These are phyloP conservation scores for Empidonax alnorum DNA, from an alignment of 2,113 vertebrate species.

Conservation along the genomic window DNA sequence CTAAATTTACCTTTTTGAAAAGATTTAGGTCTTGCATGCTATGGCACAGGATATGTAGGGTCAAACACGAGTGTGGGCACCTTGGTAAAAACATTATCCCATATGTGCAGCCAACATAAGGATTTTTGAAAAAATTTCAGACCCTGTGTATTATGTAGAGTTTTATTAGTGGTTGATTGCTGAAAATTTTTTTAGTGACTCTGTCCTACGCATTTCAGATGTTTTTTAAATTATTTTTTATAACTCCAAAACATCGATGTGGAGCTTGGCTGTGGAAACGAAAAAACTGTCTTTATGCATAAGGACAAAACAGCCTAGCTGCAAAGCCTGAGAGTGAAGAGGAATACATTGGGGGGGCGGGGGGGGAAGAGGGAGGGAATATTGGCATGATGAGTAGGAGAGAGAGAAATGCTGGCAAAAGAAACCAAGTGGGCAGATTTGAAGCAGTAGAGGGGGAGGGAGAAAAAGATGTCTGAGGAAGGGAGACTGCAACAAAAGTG, in stretches of 20 bases:
- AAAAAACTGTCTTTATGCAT: not conserved
- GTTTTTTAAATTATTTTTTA: not conserved
- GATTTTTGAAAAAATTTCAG: not conserved
- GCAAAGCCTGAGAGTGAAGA: not conserved
- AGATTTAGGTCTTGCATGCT: not conserved
- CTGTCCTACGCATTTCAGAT: not conserved
- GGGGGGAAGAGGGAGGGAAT: not conserved
- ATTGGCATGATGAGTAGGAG: constrained; percentile 12
- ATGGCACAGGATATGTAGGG: not conserved
- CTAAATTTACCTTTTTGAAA: not conserved
- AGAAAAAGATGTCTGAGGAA: constrained; percentile 13
- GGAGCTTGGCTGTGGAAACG: not conserved
- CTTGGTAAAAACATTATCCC: not conserved
- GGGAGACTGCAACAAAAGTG: not conserved
- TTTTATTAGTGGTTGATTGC: not conserved
- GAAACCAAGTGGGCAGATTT: constrained; percentile 50
- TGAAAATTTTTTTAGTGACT: not conserved
- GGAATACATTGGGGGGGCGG: not conserved
- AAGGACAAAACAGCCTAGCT: not conserved
- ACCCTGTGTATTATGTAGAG: not conserved
- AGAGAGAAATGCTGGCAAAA: constrained; percentile 21
- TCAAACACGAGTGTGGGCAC: not conserved
- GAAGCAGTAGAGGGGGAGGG: not conserved
- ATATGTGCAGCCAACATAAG: not conserved
- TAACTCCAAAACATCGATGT: not conserved